Evolutionary conservation across 2,888 invertebrate genomes (phyloP).

Genomic region (Stenolophus ochropezus): DNA sequence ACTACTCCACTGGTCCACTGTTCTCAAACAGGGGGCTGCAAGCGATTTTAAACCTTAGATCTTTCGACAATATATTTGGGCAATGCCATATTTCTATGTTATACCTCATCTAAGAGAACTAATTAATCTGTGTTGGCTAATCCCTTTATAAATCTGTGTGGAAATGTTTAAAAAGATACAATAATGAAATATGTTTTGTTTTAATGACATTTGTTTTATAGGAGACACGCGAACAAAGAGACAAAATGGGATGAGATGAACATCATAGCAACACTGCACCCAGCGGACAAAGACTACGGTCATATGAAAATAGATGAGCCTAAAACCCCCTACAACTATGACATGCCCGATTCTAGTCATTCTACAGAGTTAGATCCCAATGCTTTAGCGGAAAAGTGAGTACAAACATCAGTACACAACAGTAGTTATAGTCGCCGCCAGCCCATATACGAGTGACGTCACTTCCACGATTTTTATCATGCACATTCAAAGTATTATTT

Average conservation of each 20-base stretch:
- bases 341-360: conserved; percentile 68
- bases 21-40: too few relatives aligned
- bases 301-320: conserved; percentile 99
- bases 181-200: not conserved
- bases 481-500: too few relatives aligned
- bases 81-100: too few relatives aligned
- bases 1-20: too few relatives aligned
- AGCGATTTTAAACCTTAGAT: too few relatives aligned
- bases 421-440: too few relatives aligned
- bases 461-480: too few relatives aligned
- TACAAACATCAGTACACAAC: too few relatives aligned
- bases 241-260: conserved; percentile 99
- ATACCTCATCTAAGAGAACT: too few relatives aligned
- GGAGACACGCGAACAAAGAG: conserved; percentile 71
- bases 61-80: too few relatives aligned
- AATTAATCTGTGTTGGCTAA: not conserved
- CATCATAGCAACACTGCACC: conserved; percentile 98
- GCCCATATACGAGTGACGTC: too few relatives aligned
- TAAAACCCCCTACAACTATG: conserved; percentile 91
- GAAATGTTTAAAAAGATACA: not conserved
- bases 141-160: not conserved
- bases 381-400: conserved; percentile 85
- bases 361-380: conserved; percentile 77
- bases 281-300: conserved; percentile 98
- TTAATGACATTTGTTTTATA: not conserved